Evolutionary conservation across 1,140 invertebrate species (phyloP).

Genomic region (Potamilus streckersoni): DNA sequence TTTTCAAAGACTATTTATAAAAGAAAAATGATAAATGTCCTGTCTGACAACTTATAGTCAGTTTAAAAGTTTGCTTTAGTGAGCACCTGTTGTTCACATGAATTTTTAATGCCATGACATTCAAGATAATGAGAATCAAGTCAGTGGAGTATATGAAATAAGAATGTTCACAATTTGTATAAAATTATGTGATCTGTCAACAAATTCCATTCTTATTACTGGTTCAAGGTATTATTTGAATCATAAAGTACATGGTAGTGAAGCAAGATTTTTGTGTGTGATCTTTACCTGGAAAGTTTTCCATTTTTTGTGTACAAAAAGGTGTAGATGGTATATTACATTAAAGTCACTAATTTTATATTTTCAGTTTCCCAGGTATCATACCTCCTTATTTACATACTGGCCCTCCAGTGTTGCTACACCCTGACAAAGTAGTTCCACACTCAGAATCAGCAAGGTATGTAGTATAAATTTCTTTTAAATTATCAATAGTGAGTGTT

Average conservation of each 20-base stretch:
- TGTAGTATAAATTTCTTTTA: constrained; percentile 10
- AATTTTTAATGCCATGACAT: too few relatives aligned
- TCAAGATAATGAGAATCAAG: too few relatives aligned
- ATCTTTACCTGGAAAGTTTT: neutral
- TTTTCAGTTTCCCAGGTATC: constrained; percentile 61
- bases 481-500: constrained; percentile 1
- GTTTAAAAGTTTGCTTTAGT: too few relatives aligned
- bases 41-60: too few relatives aligned
- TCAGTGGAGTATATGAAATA: too few relatives aligned
- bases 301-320: neutral
- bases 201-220: neutral
- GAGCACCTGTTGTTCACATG: too few relatives aligned
- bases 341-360: neutral
- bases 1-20: too few relatives aligned
- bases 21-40: too few relatives aligned
- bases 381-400: constrained; percentile 78
- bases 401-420: constrained; percentile 84
- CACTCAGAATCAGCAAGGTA: constrained; percentile 80
- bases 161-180: too few relatives aligned
- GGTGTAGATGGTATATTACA: neutral
- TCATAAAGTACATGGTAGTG: neutral
- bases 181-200: neutral
- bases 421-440: constrained; percentile 88
- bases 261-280: neutral
- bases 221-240: neutral